Conservation (phyloP, 2,113 vertebrate genomes). For the Ahaetulla prasina region DNA sequence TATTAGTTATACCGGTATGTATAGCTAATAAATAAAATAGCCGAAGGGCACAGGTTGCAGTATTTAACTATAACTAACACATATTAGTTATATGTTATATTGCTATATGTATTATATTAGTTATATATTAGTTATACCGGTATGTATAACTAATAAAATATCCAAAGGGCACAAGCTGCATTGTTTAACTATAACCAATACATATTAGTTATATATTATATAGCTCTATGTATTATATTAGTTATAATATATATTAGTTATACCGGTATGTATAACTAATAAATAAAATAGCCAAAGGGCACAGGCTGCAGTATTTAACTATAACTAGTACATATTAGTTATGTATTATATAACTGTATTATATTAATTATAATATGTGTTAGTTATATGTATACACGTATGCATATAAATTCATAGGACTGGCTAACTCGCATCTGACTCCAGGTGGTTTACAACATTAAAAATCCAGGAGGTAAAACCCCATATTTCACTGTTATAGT, state of each 20-base stretch:
- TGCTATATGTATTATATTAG: not conserved
- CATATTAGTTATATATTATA: not conserved
- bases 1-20: no score
- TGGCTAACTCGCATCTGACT: not conserved
- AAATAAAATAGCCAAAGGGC: no score
- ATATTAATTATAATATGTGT: not conserved
- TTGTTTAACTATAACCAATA: no score
- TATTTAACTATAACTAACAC: no score
- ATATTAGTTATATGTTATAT: not conserved
- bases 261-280: no score
- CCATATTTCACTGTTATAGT: not conserved
- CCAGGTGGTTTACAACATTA: not conserved
- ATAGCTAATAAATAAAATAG: no score
- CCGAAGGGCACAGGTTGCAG: no score
- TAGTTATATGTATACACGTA: not conserved
- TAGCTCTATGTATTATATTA: not conserved
- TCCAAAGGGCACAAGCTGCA: no score
- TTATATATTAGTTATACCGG: not conserved
- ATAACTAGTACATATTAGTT: no score
- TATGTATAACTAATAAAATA: no score
- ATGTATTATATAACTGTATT: not conserved
- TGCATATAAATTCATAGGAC: not conserved
- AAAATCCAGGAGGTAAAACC: not conserved
- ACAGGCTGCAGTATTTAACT: no score
- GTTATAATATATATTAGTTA: no score